Conservation (phyloP, 2,888 invertebrate species). For the Eupithecia centaureata region DNA sequence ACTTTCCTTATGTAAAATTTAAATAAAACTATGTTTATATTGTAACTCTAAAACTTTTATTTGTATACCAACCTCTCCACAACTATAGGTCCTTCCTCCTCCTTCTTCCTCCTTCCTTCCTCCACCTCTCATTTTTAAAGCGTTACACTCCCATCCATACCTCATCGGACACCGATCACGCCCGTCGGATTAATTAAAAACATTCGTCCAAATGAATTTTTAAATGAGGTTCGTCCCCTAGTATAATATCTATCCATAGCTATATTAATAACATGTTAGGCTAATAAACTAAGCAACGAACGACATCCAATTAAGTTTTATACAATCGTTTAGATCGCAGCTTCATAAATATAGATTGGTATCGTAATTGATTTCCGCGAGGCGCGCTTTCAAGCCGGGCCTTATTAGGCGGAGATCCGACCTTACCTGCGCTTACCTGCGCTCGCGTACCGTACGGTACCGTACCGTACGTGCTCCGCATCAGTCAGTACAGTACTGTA, state of each 20-base stretch:
- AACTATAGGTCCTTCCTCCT: no score
- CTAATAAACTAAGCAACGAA: conserved; percentile 67
- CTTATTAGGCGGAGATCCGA: conserved; percentile 53
- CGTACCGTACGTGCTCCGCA: not conserved
- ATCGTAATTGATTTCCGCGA: conserved; percentile 64
- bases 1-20: no score
- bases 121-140: no score
- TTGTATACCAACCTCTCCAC: no score
- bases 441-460: not conserved
- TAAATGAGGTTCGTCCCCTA: conserved; percentile 64
- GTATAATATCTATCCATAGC: conserved; percentile 55
- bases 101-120: no score
- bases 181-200: conserved; percentile 77
- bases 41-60: no score
- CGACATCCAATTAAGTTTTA: conserved; percentile 67
- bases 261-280: conserved; percentile 65
- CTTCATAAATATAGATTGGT: conserved; percentile 62
- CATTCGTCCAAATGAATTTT: conserved; percentile 72
- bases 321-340: conserved; percentile 60
- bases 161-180: conserved; percentile 67
- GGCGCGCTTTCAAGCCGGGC: conserved; percentile 54
- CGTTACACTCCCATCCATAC: conserved; percentile 68
- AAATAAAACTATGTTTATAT: no score
- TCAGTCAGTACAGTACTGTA: no score
- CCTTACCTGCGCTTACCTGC: conserved; percentile 45